phyloP scores from a whole-genome alignment of 2,113 vertebrate genomes.

The Proteles cristata region DNA sequence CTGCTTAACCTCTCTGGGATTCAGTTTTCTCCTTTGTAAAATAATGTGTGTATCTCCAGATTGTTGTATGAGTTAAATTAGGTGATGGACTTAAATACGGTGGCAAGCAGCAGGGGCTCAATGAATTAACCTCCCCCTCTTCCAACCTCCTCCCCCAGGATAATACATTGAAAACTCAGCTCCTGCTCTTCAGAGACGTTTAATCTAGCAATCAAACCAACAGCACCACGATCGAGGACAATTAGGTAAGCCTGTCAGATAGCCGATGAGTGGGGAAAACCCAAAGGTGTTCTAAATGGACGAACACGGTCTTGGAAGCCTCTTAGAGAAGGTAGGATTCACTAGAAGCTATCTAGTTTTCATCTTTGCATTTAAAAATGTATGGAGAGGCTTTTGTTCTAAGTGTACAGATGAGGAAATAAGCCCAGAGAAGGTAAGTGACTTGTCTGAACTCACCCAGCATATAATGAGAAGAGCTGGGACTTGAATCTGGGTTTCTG shows the following conservation, averaged over 20 bases:
- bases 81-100: neutral
- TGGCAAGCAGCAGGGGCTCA: neutral
- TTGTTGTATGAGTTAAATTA: conserved; percentile 1
- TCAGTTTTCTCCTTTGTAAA: conserved; percentile 16
- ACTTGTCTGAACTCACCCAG: neutral
- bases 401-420: neutral
- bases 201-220: conserved; percentile 13
- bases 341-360: neutral
- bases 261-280: conserved; percentile 1
- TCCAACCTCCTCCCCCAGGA: neutral
- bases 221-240: neutral
- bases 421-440: neutral
- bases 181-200: neutral
- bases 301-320: neutral
- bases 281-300: neutral
- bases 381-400: neutral
- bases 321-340: neutral
- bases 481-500: conserved; percentile 22
- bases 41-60: neutral
- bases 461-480: neutral
- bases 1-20: neutral
- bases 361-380: neutral
- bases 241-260: neutral
- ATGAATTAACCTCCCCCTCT: conserved; percentile 1
- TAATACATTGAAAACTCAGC: conserved; percentile 37